phyloP scores from a whole-genome alignment of 2,888 invertebrate species.

The Polyommatus icarus region DNA sequence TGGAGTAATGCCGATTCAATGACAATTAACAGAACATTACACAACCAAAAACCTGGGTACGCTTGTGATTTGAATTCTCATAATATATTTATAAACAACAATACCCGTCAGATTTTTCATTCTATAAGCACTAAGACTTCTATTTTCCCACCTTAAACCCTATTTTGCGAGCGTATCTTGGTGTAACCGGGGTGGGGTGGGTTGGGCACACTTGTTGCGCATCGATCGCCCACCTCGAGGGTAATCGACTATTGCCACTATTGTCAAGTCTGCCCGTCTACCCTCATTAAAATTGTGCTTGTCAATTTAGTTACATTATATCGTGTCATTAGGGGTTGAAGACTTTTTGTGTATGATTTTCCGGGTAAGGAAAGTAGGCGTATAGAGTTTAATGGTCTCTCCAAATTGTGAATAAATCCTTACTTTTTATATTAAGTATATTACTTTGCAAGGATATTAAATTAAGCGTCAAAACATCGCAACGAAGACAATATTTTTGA shows the following conservation, averaged over 20 bases:
- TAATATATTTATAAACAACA: no score
- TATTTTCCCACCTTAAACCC: not conserved
- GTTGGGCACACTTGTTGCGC: slow-evolving; percentile 44
- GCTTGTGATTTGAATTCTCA: no score
- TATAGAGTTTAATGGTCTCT: not conserved
- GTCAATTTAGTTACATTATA: not conserved
- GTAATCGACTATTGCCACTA: slow-evolving; percentile 21
- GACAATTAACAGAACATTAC: no score
- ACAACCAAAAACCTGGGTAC: no score
- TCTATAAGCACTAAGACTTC: no score
- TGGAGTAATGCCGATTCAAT: no score
- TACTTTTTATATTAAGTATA: no score
- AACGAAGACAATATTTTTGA: no score
- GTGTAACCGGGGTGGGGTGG: slow-evolving; percentile 29
- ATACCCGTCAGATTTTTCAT: no score
- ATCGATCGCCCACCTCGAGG: slow-evolving; percentile 41
- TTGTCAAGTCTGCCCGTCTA: not conserved
- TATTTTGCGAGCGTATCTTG: slow-evolving; percentile 7
- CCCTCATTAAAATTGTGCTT: slow-evolving; percentile 19
- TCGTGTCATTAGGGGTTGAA: not conserved
- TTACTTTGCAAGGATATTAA: no score
- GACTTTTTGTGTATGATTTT: not conserved
- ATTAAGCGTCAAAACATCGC: no score
- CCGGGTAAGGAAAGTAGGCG: not conserved
- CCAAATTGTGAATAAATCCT: not conserved